A percentile compares a stretch with the other conserved stretches of the same genome.
These are phyloP conservation scores for Dendropsophus ebraccatus DNA, from an alignment of 2,113 vertebrate genomes.

Conservation along the genomic window DNA sequence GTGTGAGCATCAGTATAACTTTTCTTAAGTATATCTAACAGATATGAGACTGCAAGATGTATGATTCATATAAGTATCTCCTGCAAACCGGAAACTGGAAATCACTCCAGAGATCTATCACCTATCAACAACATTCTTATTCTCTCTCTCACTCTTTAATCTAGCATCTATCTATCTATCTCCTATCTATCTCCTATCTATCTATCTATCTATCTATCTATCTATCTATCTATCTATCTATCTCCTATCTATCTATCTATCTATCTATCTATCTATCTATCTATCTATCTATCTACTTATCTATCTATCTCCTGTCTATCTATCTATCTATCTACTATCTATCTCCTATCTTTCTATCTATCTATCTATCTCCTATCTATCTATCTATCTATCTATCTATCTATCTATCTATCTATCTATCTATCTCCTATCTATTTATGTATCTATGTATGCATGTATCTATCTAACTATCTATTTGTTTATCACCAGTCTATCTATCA, in stretches of 20 bases:
- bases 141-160: neutral
- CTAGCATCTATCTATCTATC: neutral
- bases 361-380: neutral
- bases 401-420: too few relatives aligned
- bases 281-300: neutral
- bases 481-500: too few relatives aligned
- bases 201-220: neutral
- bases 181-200: constrained; percentile 1
- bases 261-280: neutral
- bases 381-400: neutral
- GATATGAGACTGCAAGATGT: too few relatives aligned
- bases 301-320: neutral
- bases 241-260: neutral
- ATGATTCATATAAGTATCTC: neutral
- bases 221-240: neutral
- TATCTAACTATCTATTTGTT: neutral
- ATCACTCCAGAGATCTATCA: neutral
- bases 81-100: neutral
- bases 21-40: neutral
- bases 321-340: neutral
- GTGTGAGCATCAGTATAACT: neutral
- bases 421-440: too few relatives aligned
- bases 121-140: too few relatives aligned
- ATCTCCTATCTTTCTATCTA: neutral
- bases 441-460: too few relatives aligned